phyloP scores from a whole-genome alignment of 2,797 vertebrate genomes.

The Phoebastria nigripes region DNA sequence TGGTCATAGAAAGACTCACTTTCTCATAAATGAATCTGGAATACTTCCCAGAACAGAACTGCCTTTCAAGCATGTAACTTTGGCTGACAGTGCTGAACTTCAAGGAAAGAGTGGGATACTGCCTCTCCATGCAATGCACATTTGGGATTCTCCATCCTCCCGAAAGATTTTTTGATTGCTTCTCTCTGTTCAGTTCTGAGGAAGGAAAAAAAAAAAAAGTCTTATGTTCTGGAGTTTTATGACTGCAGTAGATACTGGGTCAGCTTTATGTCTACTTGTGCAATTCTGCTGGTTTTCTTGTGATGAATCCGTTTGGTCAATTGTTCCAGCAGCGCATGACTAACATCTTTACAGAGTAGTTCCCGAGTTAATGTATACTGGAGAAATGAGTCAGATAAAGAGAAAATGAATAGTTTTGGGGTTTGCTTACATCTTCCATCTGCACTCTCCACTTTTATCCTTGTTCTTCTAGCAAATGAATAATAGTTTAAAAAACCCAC shows the following conservation, averaged over 20 bases:
- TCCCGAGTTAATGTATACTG: not conserved
- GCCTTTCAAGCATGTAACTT: not conserved
- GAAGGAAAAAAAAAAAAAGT: not conserved
- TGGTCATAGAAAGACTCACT: not conserved
- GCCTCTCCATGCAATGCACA: not conserved
- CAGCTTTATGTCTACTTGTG: not conserved
- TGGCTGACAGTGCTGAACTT: not conserved
- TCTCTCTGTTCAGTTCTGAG: not conserved
- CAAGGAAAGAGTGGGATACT: not conserved
- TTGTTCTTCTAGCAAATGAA: not conserved
- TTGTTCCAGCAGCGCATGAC: not conserved
- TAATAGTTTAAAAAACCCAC: not conserved
- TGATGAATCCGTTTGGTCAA: not conserved
- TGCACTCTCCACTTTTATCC: not conserved
- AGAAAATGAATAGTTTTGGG: not conserved
- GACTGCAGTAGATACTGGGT: not conserved
- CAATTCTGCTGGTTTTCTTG: not conserved
- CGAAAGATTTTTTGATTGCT: not conserved
- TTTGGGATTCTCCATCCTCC: not conserved
- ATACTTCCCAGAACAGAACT: slow-evolving; percentile 17
- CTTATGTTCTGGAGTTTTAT: not conserved
- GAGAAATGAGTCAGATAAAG: not conserved
- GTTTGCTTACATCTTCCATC: not conserved
- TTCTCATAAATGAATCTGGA: slow-evolving; percentile 29
- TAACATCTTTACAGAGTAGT: not conserved